These are phyloP conservation scores for Pogonus chalceus DNA, from an alignment of 1,140 invertebrate species.

Conservation along the genomic window DNA sequence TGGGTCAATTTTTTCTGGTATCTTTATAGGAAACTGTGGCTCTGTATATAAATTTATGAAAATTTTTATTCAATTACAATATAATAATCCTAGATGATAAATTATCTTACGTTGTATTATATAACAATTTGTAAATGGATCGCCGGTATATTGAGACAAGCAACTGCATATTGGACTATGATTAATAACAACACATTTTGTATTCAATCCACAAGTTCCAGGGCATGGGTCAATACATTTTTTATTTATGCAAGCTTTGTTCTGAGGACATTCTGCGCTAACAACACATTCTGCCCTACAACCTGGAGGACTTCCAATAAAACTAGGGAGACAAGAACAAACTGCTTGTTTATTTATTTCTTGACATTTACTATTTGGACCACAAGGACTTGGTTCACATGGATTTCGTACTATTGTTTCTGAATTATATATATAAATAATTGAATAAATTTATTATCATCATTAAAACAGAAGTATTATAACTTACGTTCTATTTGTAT, in stretches of 20 bases:
- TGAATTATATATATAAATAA: neutral
- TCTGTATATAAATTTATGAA: neutral
- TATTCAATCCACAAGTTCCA: conserved; percentile 52
- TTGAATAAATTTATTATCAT: neutral
- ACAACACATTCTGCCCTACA: conserved; percentile 53
- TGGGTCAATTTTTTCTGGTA: conserved; percentile 26
- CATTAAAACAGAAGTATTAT: neutral
- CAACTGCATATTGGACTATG: conserved; percentile 66
- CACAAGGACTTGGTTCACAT: conserved; percentile 54
- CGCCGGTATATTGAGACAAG: conserved; percentile 52
- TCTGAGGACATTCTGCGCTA: conserved; percentile 52
- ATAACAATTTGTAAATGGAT: conserved; percentile 60
- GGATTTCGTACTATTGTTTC: conserved; percentile 41
- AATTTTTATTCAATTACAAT: neutral
- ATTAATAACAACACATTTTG: conserved; percentile 54
- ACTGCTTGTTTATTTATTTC: conserved; percentile 45
- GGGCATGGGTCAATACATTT: conserved; percentile 58
- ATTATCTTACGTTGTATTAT: conserved; percentile 44
- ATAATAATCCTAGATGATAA: conserved; percentile 15
- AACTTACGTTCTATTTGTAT: conserved; percentile 25
- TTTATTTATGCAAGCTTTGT: conserved; percentile 52
- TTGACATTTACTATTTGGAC: conserved; percentile 54
- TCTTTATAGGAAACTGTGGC: neutral
- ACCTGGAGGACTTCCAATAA: conserved; percentile 49
- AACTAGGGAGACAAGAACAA: conserved; percentile 52